Base-by-base conservation (phyloP, 2,888 invertebrate genomes). In the Elmis aenea region DNA sequence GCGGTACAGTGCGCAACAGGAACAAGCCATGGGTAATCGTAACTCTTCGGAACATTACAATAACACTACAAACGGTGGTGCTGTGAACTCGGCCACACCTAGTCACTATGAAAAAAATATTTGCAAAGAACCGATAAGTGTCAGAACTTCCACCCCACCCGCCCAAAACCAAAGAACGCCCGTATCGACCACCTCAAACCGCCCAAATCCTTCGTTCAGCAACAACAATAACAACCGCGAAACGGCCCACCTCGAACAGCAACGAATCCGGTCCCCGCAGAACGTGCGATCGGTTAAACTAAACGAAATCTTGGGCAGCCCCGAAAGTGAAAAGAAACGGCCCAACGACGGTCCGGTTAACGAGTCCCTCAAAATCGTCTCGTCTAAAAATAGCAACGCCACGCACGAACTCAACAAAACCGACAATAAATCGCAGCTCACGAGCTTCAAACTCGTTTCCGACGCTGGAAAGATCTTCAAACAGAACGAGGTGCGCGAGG, bases 361-460 rank as follows among this genome's bases (percentile, higher is more conserved):
- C 20, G 48, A 39, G 9, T 40, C 38, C 9, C 42, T 39, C 10
- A 36, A 28, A 20, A 37, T 45, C n/a, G 21, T 46, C 20, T 33
- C 41, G 26, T 48, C 50, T 6, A 51, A 47, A 26, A 58, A 55
- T 27, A 61, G 59, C 38, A 64, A 66, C 35, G 64, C 66, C 9
- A 64, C 66, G 3, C 65, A 64, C 43, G 66, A 67, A 40, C 48
- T 63, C 11, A 66, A 66, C 45, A 64, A 62, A 38, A 54, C 56
- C 25, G 60, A 58, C 27, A 68, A 76, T 9, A 69, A 71, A 29
- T 74, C 73, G 46, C 73, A 76, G 45, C 54, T 74, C 2, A 73
- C 74, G 1, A 61, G 73, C 0, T 62, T 74, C 15, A 74, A 75
- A 13, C 69, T 71, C 11, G 72, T 74, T 25, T 71, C 73, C 0